Evolutionary conservation across 64 coral and sea anemone species (phyloP), one percentile per base, ranked within the genome.

Genomic region (Astreopora myriophthalma): DNA sequence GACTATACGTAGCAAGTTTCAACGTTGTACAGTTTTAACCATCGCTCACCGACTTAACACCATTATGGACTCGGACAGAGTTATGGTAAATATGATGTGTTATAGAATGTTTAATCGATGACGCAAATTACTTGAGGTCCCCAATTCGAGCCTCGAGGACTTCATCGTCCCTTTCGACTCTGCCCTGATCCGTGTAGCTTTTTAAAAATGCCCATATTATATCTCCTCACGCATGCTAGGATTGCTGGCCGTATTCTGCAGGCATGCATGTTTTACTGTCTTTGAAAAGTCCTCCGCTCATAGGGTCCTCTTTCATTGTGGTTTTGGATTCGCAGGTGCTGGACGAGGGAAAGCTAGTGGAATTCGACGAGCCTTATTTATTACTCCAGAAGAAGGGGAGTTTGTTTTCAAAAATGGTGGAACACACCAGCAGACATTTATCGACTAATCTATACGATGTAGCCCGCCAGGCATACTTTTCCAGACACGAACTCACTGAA

Each of bases 311-410:
- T 61, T 80, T 32, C 14, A 48, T 9, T 48, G 11, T n/a, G 10
- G 24, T 22, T 5, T 64, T 12, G 5, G 29, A 65, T 36, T 69
- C 48, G 28, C 25, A 99, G 97, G 97, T 99, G 0, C 80, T 99
- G 62, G 90, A 96, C 83, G 94, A 93, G 51, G 97, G 97, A 68
- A 66, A 33, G 46, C 82, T 99, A 22, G 61, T 94, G 14, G 97
- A 99, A 49, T 99, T 99, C 62, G 97, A 99, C 49, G 97, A 95
- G 61, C 97, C 97, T 30, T 94, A 95, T 29, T 33, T 95, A 3
- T 76, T 99, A 38, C 91, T 99, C 69, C 74, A 85, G 39, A 91
- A 91, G 23, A 37, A 66, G 20, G 57, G 80, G 0, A 69, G 91
- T 35, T 37, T 96, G 3, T 96, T 96, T 69, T 86, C 92, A 10